A percentile compares a stretch with the other conserved stretches of the same genome.
Evolutionary conservation across 1,140 invertebrate genomes (phyloP).

Genomic region (Saxidomus purpurata): DNA sequence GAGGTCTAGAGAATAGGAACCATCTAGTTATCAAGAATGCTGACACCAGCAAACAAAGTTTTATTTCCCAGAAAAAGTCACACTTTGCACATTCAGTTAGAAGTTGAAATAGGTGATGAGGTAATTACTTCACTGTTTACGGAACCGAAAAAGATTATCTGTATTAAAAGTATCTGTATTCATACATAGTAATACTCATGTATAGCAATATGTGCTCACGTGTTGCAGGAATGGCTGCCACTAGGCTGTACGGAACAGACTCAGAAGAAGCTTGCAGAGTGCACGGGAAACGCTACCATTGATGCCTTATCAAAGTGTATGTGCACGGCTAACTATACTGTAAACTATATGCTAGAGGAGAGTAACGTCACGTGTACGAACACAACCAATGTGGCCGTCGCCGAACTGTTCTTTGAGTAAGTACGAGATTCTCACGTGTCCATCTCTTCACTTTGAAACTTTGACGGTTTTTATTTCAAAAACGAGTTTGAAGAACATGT

Average conservation of each 20-base stretch:
- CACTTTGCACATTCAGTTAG: too few species aligned
- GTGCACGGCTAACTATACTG: constrained; percentile 42
- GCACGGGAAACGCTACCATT: constrained; percentile 5
- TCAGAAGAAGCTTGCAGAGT: constrained; percentile 27
- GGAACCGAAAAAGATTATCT: not conserved
- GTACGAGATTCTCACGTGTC: too few species aligned
- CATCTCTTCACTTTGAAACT: too few species aligned
- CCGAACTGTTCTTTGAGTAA: constrained; percentile 54
- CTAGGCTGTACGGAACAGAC: constrained; percentile 47
- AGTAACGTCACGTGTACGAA: constrained; percentile 50
- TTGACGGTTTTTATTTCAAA: too few species aligned
- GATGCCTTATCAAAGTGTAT: not conserved
- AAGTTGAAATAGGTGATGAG: not conserved
- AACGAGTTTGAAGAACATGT: too few species aligned
- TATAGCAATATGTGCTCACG: not conserved
- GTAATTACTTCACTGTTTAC: not conserved
- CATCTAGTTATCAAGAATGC: too few species aligned
- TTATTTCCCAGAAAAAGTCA: too few species aligned
- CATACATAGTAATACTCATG: not conserved
- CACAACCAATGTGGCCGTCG: constrained; percentile 37
- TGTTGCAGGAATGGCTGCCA: constrained; percentile 42
- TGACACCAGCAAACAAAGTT: too few species aligned
- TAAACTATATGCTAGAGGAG: constrained; percentile 11
- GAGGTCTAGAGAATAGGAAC: too few species aligned
- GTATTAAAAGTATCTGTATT: not conserved